Evolutionary conservation across 2,797 vertebrate species (phyloP).

Genomic region (Pangasius macronema): DNA sequence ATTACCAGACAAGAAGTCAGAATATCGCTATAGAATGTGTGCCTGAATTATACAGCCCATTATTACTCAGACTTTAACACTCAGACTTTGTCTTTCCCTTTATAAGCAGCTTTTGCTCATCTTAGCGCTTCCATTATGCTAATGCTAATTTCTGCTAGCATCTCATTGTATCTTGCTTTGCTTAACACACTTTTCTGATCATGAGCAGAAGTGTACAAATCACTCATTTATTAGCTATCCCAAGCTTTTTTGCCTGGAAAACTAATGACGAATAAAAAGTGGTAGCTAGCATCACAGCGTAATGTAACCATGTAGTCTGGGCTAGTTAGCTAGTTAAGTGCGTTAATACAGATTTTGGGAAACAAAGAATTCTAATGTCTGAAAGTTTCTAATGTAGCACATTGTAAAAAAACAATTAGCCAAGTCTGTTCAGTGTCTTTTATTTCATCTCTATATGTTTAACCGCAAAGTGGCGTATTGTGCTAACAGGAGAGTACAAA

Average conservation of each 20-base stretch:
- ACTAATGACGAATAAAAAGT: background rate
- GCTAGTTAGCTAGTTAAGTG: background rate
- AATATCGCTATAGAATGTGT: background rate
- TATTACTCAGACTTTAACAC: background rate
- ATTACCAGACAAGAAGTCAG: background rate
- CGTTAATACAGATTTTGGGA: too few relatives aligned
- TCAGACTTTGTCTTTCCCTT: background rate
- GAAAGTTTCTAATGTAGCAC: background rate
- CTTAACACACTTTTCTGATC: background rate
- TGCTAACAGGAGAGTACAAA: background rate
- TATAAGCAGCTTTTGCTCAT: background rate
- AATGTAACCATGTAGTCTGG: background rate
- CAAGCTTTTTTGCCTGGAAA: background rate
- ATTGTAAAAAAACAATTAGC: background rate
- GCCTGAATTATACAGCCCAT: background rate
- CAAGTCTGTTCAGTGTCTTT: background rate
- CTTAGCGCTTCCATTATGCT: background rate
- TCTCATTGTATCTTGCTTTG: background rate
- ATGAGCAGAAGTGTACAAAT: background rate
- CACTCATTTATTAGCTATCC: background rate
- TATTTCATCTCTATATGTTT: background rate
- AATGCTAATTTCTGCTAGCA: background rate
- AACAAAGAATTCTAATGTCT: too few relatives aligned
- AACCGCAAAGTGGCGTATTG: background rate
- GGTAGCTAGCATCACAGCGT: background rate